A percentile compares a stretch with the other conserved stretches of the same genome.
phyloP scores from a whole-genome alignment of 2,888 invertebrate species.

The Galeruca laticollis region DNA sequence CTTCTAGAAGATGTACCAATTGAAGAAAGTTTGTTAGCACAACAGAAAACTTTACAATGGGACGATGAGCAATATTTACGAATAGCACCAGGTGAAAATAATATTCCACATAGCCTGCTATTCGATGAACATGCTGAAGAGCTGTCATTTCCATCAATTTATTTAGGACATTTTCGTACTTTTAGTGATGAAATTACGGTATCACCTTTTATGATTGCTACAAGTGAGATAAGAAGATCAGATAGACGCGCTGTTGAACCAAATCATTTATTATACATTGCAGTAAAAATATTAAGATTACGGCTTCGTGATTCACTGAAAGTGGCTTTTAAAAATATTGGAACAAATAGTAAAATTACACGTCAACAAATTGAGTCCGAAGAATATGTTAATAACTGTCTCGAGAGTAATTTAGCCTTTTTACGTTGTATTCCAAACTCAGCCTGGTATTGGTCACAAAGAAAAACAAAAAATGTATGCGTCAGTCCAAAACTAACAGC shows the following conservation, averaged over 20 bases:
- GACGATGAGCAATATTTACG: no score
- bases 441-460: constrained; percentile 8
- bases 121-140: constrained; percentile 26
- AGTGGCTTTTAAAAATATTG: constrained; percentile 11
- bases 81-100: background rate
- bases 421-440: constrained; percentile 20
- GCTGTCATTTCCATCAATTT: no score
- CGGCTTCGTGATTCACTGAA: background rate
- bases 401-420: constrained; percentile 5
- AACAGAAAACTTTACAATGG: no score
- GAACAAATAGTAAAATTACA: constrained; percentile 2
- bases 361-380: background rate
- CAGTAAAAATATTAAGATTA: constrained; percentile 5
- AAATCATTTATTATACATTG: background rate
- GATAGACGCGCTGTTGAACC: constrained; percentile 17
- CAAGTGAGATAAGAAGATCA: constrained; percentile 15
- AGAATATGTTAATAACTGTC: constrained; percentile 14
- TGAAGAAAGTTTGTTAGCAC: constrained; percentile 3
- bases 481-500: no score
- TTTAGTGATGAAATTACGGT: no score
- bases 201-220: constrained; percentile 7
- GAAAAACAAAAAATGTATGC: no score
- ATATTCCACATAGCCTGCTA: background rate
- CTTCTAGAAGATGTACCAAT: background rate
- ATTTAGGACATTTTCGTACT: no score